These are phyloP conservation scores for Pan troglodytes DNA, from an alignment of 2,113 vertebrate genomes.

Conservation along the genomic window DNA sequence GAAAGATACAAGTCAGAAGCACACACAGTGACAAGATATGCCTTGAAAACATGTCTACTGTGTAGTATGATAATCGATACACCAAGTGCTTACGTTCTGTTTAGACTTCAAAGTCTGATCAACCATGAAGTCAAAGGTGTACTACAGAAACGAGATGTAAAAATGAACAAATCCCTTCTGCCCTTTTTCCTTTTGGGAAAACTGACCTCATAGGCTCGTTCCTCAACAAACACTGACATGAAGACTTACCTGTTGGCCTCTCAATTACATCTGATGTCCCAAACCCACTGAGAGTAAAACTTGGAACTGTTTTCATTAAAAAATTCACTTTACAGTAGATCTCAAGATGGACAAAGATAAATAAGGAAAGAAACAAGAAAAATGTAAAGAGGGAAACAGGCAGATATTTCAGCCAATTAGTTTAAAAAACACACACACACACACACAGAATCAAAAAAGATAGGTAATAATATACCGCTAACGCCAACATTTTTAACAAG, in stretches of 20 bases:
- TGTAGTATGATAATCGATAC: not conserved
- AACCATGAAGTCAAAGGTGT: not conserved
- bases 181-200: not conserved
- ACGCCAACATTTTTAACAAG: not conserved
- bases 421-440: not conserved
- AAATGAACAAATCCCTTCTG: not conserved
- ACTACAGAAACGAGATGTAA: not conserved
- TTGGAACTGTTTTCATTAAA: not conserved
- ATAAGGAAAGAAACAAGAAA: not conserved
- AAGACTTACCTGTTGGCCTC: not conserved
- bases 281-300: not conserved
- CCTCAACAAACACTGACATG: not conserved
- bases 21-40: fast-evolving
- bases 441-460: not conserved
- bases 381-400: not conserved
- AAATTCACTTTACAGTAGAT: not conserved
- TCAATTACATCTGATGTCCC: not conserved
- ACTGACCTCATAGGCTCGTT: not conserved
- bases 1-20: not conserved
- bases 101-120: not conserved
- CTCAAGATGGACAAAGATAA: not conserved
- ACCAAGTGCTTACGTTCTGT: not conserved
- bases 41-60: not conserved
- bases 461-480: fast-evolving
- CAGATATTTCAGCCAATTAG: not conserved